A percentile compares a stretch with the other conserved stretches of the same genome.
Evolutionary conservation across 2,888 invertebrate species (phyloP).

Genomic region (Nineta flava): DNA sequence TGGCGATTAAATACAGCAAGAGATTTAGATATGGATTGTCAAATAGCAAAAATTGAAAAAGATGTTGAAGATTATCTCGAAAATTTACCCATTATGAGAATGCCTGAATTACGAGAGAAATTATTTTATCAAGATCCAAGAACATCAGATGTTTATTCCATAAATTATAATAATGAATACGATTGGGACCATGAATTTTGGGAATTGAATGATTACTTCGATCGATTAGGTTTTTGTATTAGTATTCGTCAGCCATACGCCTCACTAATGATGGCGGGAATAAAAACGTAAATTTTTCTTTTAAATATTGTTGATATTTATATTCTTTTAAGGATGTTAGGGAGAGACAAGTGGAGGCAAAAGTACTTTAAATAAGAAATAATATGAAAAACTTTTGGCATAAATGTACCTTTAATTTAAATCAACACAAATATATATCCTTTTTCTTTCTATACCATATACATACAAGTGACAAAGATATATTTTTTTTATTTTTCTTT

Average conservation of each 20-base stretch:
- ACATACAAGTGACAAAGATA: too few relatives aligned
- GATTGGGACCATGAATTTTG: conserved; percentile 28
- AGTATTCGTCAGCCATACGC: conserved; percentile 97
- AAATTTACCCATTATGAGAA: background rate
- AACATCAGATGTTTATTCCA: background rate
- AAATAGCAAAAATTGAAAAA: background rate
- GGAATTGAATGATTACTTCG: conserved; percentile 53
- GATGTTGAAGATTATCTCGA: background rate
- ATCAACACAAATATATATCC: too few relatives aligned
- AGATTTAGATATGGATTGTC: background rate
- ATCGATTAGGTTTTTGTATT: conserved; percentile 57
- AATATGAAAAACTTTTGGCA: too few relatives aligned
- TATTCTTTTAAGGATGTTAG: too few relatives aligned
- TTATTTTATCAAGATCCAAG: background rate
- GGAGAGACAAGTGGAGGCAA: too few relatives aligned
- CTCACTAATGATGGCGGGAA: conserved; percentile 76
- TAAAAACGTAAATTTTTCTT: conserved; percentile 53
- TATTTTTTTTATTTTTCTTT: too few relatives aligned
- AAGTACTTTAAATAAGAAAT: too few relatives aligned
- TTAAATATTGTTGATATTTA: too few relatives aligned
- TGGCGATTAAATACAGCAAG: background rate
- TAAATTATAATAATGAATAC: background rate
- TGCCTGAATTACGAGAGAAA: background rate
- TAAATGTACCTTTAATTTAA: too few relatives aligned
- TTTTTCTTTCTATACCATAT: too few relatives aligned